These are phyloP conservation scores for Cremastobaeus sp. DNA, from an alignment of 2,888 invertebrate species.

Conservation along the genomic window DNA sequence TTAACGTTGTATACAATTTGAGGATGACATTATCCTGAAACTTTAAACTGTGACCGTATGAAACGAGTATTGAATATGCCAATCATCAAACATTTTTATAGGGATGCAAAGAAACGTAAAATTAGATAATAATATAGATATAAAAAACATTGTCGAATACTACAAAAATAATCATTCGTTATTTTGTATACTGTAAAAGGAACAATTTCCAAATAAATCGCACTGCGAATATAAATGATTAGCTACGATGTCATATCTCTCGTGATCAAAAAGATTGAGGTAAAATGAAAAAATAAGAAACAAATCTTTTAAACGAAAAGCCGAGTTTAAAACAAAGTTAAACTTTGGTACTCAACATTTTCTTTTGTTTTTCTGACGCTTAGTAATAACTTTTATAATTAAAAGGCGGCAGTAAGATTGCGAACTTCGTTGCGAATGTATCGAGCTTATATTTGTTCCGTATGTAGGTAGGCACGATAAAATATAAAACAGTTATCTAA, in stretches of 20 bases:
- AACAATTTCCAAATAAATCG: not conserved
- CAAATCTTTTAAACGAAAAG: too few species aligned
- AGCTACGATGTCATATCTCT: too few species aligned
- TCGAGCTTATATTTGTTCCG: constrained; percentile 56
- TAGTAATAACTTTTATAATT: not conserved
- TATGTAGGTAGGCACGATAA: constrained; percentile 57
- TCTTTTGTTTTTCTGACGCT: not conserved
- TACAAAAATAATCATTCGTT: not conserved
- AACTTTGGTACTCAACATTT: not conserved
- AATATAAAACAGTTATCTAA: constrained; percentile 55
- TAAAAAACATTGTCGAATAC: not conserved
- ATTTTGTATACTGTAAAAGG: not conserved
- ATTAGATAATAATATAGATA: not conserved
- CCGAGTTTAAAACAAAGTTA: not conserved
- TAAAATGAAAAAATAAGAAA: not conserved
- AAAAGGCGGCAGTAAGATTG: constrained; percentile 50
- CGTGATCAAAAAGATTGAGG: not conserved
- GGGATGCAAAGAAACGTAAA: too few species aligned
- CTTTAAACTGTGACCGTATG: too few species aligned
- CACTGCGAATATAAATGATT: not conserved
- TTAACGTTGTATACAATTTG: too few species aligned
- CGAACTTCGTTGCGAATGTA: constrained; percentile 50
- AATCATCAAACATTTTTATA: too few species aligned
- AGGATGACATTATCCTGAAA: too few species aligned
- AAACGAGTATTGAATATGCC: too few species aligned